These are phyloP conservation scores for Sylvilagus floridanus DNA, from an alignment of 2,797 vertebrate species.

Conservation along the genomic window DNA sequence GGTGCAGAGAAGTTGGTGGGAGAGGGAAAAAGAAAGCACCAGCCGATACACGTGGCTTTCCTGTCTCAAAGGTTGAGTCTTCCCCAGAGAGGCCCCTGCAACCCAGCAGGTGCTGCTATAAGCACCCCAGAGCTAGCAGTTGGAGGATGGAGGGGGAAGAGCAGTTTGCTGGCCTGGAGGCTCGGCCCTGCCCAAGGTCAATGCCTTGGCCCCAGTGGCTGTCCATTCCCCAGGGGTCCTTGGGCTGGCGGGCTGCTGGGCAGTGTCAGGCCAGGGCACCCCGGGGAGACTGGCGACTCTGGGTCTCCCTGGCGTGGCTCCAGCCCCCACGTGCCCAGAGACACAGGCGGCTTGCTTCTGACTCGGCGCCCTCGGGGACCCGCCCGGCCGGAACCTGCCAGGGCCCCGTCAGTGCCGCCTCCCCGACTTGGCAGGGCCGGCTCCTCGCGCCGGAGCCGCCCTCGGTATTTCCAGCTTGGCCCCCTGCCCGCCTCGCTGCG, in stretches of 20 bases:
- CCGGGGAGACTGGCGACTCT: conserved; percentile 64
- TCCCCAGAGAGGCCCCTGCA: background rate
- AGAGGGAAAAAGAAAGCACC: background rate
- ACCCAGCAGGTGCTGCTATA: background rate
- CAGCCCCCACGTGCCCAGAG: conserved; percentile 70
- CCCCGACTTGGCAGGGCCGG: conserved; percentile 64
- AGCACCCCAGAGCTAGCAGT: background rate
- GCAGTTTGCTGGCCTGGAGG: background rate
- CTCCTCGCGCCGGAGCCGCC: conserved; percentile 53
- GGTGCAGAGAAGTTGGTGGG: background rate
- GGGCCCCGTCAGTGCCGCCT: conserved; percentile 65
- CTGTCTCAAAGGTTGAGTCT: background rate
- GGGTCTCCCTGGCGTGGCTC: conserved; percentile 65
- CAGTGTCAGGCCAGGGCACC: conserved; percentile 8
- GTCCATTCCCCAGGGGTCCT: background rate
- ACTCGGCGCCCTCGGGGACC: conserved; percentile 56
- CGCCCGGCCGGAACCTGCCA: conserved; percentile 63
- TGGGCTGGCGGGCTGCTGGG: background rate
- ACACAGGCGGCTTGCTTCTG: conserved; percentile 64
- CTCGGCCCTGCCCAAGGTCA: background rate
- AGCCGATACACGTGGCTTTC: background rate
- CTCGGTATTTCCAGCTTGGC: conserved; percentile 79
- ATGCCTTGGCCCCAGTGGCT: background rate
- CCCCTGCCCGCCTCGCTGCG: conserved; percentile 67
- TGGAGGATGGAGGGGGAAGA: background rate